Conservation (phyloP, 2,113 vertebrate species). For the Coptodon bakossiorum region DNA sequence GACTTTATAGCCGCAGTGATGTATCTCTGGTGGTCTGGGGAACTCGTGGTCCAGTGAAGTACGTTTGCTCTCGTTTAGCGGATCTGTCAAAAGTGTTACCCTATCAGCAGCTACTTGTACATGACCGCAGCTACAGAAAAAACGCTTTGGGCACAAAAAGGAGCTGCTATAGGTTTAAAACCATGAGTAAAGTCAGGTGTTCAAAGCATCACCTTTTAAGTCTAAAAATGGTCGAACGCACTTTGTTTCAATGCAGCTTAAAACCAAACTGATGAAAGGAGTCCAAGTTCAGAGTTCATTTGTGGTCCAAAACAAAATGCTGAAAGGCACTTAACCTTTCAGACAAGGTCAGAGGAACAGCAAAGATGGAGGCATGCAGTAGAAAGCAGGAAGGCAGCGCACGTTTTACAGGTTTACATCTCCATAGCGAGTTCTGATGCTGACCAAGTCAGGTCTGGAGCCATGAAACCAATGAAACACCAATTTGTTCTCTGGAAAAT, state of each 20-base stretch:
- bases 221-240: not conserved
- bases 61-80: not conserved
- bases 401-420: not conserved
- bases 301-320: not conserved
- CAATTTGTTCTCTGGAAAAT: not conserved
- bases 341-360: not conserved
- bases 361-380: not conserved
- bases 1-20: not conserved
- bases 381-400: not conserved
- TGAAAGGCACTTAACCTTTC: not conserved
- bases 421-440: not conserved
- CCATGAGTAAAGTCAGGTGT: not conserved
- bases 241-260: not conserved
- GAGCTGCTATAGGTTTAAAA: not conserved
- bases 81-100: not conserved
- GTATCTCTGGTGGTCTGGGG: not conserved
- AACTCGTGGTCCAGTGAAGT: not conserved
- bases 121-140: not conserved
- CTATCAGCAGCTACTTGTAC: not conserved
- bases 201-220: not conserved
- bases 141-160: not conserved
- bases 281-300: not conserved
- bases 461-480: not conserved
- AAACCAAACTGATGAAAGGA: not conserved
- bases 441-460: not conserved